Base-by-base conservation (phyloP, 2,113 vertebrate species). In the Lasiurus cinereus region DNA sequence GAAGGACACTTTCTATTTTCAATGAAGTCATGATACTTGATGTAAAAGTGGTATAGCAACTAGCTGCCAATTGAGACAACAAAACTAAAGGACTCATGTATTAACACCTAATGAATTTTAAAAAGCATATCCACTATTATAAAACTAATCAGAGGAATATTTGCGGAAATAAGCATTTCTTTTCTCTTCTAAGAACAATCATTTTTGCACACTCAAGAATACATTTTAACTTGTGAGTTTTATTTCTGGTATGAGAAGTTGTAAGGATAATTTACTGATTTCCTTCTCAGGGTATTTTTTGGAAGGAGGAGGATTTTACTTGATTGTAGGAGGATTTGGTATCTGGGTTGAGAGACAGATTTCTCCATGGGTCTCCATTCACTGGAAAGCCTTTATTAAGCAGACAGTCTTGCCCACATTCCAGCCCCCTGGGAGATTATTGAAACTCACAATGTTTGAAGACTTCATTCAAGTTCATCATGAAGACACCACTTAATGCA, bases 291-390 rank as follows among this genome's bases (percentile, higher is more conserved):
- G 99, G 96, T 99, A 99, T 77, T 99, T 91, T 99, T 99, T 52
- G 21, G 99, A 99, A 80, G 97, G 99, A 70, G 98, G 97, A 82
- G 99, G 99, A 52, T 97, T 99, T 83, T 99, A 99, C 96, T 99
- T 99, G 95, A 99, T 99, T 46, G 99, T 99, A 1, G 99, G 99
- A 36, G 99, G 98, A 10, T 99, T 22, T 2, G 99, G 99, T 67
- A 98, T 99, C 99, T 99, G 99, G 97, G 99, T 99, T 48, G 99
- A 99, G 0, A 99, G 99, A 94, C 99, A 99, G 80, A 99, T 99
- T 96, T 99, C 99, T 0, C 99, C 99, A 2, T 99, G 99, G 0
- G 98, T 98, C 96, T 99, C 99, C 94, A 99, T 99, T 4, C 98
- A 99, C 98, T 99, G 99, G 98, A 99, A 99, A 1, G 99, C 99